These are phyloP conservation scores for Bubo bubo DNA, from an alignment of 2,113 vertebrate genomes.

Conservation along the genomic window DNA sequence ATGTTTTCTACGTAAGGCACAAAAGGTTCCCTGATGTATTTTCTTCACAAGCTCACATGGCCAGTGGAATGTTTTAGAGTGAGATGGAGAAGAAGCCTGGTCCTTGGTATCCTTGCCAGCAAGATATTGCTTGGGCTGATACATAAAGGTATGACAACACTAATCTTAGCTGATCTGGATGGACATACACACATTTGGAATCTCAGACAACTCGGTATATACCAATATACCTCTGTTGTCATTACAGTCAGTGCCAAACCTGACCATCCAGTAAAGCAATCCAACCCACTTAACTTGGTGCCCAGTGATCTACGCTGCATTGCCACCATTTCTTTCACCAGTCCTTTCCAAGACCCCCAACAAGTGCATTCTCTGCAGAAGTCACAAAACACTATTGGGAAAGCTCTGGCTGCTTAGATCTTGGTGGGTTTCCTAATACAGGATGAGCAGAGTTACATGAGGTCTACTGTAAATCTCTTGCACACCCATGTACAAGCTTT, in stretches of 20 bases:
- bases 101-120: not conserved
- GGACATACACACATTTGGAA: not conserved
- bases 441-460: not conserved
- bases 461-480: not conserved
- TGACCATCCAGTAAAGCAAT: not conserved
- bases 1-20: not conserved
- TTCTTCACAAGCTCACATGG: not conserved
- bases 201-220: not conserved
- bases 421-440: not conserved
- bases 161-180: not conserved
- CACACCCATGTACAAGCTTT: not conserved
- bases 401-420: not conserved
- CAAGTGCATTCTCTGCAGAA: not conserved
- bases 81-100: not conserved
- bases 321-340: not conserved
- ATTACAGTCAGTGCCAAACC: not conserved
- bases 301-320: not conserved
- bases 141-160: not conserved
- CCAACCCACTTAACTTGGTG: not conserved
- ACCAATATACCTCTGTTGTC: not conserved
- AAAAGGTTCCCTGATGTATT: not conserved
- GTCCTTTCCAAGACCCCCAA: not conserved
- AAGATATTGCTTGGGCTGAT: not conserved
- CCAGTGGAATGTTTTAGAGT: not conserved
- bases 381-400: not conserved